Evolutionary conservation across 2,888 invertebrate species (phyloP), one percentile per base, ranked within the genome.

Genomic region (Pristionchus fissidentatus): DNA sequence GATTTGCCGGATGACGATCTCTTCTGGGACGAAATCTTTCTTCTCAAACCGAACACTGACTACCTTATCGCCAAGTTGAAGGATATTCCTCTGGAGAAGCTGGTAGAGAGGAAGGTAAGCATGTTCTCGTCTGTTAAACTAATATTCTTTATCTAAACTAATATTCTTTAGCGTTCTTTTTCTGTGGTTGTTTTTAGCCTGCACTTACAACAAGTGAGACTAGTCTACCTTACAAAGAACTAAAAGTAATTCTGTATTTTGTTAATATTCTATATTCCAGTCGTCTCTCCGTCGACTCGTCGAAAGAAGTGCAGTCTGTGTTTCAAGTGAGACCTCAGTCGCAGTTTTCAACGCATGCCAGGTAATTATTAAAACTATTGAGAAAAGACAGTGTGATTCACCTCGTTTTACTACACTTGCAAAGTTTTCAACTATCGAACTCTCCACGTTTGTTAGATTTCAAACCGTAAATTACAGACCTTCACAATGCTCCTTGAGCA

Each of bases 1-100:
- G 80, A 81, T 32, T 13, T 62, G 1, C 60, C 60, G 8, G 35
- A 41, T 13, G 80, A 62, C 13, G 62, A 81, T 29, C 60, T 81
- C n/a, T 81, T 38, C 43, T 62, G 60, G 80, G 80, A 81, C 62
- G 80, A 81, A 29, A 49, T 81, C 8, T 81, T 81, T 62, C 62
- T 81, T 10, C 43, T 81, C 35, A 46, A 49, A 29, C 62, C 62
- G 13, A 81, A 81, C 46, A 62, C 62, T 0, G 80, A 81, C 22
- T 81, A 81, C n/a, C 62, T 81, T 0, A n/a, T 43, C 1, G 43
- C 8, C 29, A 60, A 62, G 43, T 46, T 81, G 62, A 81, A 62
- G 22, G 80, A 55, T 43, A 32, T 22, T 0, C 15, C 60, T 19
- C 2, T 79, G 38, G 79, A 79, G 22, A 15, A 35, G 41, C 29